These are phyloP conservation scores for Myathropa florea DNA, from an alignment of 2,888 invertebrate genomes.

Conservation along the genomic window DNA sequence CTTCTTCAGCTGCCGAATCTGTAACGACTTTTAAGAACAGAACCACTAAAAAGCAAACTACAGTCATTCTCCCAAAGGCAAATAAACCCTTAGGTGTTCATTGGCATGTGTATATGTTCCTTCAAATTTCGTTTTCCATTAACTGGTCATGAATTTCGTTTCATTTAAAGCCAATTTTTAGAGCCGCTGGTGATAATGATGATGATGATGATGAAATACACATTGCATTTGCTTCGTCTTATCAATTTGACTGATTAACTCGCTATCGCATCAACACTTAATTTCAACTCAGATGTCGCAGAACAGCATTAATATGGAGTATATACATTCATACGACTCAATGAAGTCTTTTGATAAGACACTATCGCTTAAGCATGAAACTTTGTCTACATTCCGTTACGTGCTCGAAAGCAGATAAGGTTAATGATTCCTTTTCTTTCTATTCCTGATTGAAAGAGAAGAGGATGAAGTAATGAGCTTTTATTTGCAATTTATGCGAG, in stretches of 20 bases:
- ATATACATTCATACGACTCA: not conserved
- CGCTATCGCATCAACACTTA: constrained; percentile 8
- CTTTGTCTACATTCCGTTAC: constrained; percentile 38
- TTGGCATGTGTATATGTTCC: not conserved
- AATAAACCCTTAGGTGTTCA: not conserved
- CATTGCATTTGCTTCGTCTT: constrained; percentile 31
- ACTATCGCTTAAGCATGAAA: constrained; percentile 39
- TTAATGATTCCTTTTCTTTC: not conserved
- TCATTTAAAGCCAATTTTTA: not conserved
- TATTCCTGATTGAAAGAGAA: not conserved
- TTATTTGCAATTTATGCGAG: too few relatives aligned
- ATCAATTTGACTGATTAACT: constrained; percentile 12
- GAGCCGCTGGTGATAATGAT: not conserved
- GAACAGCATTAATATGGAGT: not conserved
- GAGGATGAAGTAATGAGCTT: too few relatives aligned
- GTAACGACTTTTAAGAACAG: too few relatives aligned
- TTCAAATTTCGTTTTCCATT: not conserved
- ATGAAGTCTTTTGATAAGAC: constrained; percentile 22
- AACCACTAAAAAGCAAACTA: too few relatives aligned
- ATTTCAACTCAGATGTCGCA: constrained; percentile 10
- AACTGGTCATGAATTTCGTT: not conserved
- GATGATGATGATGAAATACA: constrained; percentile 4
- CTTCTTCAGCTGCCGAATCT: too few relatives aligned
- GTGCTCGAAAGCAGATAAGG: constrained; percentile 17
- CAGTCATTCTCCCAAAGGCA: too few relatives aligned